Percentiles rank a stretch among this genome's conserved stretches.
phyloP scores from a whole-genome alignment of 2,113 vertebrate species.

The Lagenorhynchus albirostris region DNA sequence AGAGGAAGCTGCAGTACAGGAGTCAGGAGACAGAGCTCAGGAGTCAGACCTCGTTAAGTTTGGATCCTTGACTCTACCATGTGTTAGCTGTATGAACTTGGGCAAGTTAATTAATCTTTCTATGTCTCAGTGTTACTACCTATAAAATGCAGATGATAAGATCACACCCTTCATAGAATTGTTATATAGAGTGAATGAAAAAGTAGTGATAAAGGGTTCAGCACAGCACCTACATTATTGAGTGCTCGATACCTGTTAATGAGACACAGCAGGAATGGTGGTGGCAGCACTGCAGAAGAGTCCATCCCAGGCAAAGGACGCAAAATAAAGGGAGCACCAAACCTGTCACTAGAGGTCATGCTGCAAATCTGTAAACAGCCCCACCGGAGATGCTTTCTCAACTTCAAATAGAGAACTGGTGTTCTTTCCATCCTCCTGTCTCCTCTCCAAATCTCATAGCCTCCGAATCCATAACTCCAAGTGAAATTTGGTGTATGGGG shows the following conservation, averaged over 20 bases:
- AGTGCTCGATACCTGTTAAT: background rate
- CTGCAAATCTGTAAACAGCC: background rate
- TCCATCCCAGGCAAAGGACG: background rate
- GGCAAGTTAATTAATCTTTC: background rate
- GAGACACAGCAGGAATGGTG: background rate
- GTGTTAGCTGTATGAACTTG: background rate
- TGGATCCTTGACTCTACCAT: background rate
- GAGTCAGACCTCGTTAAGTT: background rate
- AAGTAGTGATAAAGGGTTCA: background rate
- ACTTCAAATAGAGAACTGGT: background rate
- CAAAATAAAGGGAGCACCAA: background rate
- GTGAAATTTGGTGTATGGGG: background rate
- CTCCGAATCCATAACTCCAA: background rate
- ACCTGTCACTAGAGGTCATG: background rate
- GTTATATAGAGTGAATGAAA: background rate
- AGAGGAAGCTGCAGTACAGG: background rate
- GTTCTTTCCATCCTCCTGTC: background rate
- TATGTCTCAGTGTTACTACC: background rate
- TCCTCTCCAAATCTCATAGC: background rate
- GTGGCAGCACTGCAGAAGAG: background rate
- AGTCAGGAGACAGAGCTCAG: background rate
- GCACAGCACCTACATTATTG: fast-evolving
- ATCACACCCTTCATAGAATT: background rate
- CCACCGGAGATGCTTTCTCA: background rate
- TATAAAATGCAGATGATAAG: background rate